These are phyloP conservation scores for Pseudoips prasinana DNA, from an alignment of 2,888 invertebrate genomes.

Conservation along the genomic window DNA sequence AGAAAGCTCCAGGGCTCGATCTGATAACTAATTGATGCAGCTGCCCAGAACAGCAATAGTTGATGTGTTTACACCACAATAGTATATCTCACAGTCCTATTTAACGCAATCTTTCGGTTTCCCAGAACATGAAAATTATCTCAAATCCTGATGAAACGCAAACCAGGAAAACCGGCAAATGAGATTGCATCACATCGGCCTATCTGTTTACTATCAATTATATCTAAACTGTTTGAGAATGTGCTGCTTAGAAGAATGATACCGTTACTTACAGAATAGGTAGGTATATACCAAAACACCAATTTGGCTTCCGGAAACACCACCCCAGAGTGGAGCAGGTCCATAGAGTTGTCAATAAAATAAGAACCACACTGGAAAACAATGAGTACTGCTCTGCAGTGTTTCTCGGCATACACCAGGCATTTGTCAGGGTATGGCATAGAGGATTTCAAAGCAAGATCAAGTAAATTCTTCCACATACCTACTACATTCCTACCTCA, in stretches of 20 bases:
- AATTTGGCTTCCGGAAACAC: conserved; percentile 1
- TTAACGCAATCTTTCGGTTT: conserved; percentile 1
- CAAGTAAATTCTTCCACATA: too few species aligned
- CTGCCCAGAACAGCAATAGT: conserved; percentile 6
- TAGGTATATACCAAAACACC: not conserved
- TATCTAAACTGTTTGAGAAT: not conserved
- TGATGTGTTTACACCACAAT: too few species aligned
- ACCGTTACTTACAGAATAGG: not conserved
- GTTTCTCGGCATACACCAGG: not conserved
- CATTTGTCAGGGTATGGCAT: too few species aligned
- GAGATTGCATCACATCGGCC: not conserved
- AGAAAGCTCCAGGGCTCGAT: too few species aligned
- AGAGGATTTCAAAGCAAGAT: too few species aligned
- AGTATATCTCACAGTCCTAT: not conserved
- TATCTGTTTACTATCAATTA: not conserved
- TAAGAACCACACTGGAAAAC: not conserved
- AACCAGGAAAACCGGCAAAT: not conserved
- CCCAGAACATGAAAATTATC: not conserved
- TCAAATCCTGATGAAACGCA: not conserved
- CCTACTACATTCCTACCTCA: too few species aligned
- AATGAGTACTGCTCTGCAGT: conserved; percentile 1
- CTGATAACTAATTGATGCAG: conserved; percentile 3
- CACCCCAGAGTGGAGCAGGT: not conserved
- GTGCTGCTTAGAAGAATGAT: not conserved
- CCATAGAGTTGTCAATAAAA: not conserved